Conservation (phyloP, 1,140 invertebrate genomes). For the Lysiphlebus fabarum region DNA sequence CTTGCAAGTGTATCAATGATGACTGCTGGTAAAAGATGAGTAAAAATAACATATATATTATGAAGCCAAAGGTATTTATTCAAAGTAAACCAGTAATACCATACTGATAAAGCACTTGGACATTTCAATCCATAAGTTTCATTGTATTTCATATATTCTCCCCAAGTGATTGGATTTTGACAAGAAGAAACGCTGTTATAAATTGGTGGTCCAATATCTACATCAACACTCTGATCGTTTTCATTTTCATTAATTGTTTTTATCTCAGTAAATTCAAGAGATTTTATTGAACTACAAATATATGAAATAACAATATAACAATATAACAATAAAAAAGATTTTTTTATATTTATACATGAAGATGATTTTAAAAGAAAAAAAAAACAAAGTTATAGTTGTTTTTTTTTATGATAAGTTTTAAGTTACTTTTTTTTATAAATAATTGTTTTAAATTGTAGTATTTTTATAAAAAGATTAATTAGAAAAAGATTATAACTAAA, state of each 20-base stretch:
- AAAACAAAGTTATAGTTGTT: no score
- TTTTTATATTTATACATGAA: no score
- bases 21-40: constrained; percentile 49
- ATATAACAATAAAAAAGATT: no score
- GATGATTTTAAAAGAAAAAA: no score
- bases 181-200: constrained; percentile 61
- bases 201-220: constrained; percentile 46
- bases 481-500: neutral
- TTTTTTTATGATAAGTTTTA: no score
- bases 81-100: constrained; percentile 57
- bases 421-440: no score
- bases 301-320: no score
- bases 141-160: constrained; percentile 54
- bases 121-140: constrained; percentile 44
- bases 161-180: constrained; percentile 61
- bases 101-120: constrained; percentile 51
- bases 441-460: no score
- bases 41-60: constrained; percentile 46
- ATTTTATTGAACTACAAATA: no score
- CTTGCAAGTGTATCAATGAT: constrained; percentile 41
- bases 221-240: constrained; percentile 6
- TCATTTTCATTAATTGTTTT: no score
- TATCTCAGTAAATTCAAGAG: no score
- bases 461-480: no score
- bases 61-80: constrained; percentile 53